phyloP scores from a whole-genome alignment of 2,797 vertebrate species.

The Propithecus perrieri region DNA sequence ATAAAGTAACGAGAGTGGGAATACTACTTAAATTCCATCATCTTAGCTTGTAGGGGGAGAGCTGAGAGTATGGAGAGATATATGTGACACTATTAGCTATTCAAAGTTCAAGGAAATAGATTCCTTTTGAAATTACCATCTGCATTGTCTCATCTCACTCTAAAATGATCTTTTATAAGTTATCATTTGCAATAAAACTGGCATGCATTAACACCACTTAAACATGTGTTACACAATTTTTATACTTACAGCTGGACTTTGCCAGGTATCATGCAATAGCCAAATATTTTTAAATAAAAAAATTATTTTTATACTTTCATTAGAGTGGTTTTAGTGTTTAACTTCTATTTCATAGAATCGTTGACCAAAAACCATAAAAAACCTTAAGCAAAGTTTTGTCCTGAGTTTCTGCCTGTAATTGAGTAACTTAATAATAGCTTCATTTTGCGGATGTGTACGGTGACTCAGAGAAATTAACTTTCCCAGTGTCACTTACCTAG shows the following conservation, averaged over 20 bases:
- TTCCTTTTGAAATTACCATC: background rate
- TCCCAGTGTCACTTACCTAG: background rate
- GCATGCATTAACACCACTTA: background rate
- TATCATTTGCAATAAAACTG: background rate
- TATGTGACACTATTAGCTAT: background rate
- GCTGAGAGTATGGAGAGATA: background rate
- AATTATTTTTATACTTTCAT: background rate
- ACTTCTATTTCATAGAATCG: background rate
- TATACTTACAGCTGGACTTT: background rate
- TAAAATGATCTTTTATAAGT: background rate
- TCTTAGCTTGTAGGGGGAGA: background rate
- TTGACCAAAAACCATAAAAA: background rate
- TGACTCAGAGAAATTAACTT: background rate
- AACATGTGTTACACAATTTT: background rate
- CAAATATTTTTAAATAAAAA: background rate
- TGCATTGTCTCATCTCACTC: background rate
- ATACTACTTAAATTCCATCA: background rate
- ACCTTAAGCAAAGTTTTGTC: background rate
- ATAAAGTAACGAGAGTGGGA: background rate
- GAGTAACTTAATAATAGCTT: background rate
- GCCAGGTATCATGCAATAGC: background rate
- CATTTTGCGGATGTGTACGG: background rate
- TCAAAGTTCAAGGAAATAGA: background rate
- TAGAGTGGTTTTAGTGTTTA: background rate
- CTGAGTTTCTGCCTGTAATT: constrained; percentile 28